Conservation (phyloP, 1,140 invertebrate genomes). For the Paralvinella palmiformis region DNA sequence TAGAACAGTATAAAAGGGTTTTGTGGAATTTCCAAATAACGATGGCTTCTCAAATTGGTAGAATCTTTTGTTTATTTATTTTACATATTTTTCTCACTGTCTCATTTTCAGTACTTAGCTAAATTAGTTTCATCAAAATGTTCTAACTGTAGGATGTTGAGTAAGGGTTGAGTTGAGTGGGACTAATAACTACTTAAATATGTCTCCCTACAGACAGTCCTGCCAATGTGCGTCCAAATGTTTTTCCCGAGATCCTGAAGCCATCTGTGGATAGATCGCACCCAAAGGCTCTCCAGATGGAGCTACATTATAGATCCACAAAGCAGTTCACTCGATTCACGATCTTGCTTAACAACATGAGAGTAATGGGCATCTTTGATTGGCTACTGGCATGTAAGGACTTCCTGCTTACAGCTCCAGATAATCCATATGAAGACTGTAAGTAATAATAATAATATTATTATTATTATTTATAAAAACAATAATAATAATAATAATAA, state of each 20-base stretch:
- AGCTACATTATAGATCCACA: slow-evolving; percentile 46
- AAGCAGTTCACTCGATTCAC: slow-evolving; percentile 73
- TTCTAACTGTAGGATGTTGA: too few species aligned
- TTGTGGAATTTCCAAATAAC: too few species aligned
- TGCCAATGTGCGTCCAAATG: slow-evolving; percentile 68
- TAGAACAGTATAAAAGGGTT: too few species aligned
- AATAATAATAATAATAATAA: too few species aligned
- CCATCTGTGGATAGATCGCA: slow-evolving; percentile 49
- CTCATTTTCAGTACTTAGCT: too few species aligned
- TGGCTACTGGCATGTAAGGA: slow-evolving; percentile 83
- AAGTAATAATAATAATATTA: too few species aligned
- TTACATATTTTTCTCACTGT: too few species aligned
- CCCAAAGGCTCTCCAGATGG: slow-evolving; percentile 38
- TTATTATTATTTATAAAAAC: too few species aligned
- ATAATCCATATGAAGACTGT: slow-evolving; percentile 38
- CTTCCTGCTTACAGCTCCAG: slow-evolving; percentile 61
- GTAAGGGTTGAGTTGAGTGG: background rate
- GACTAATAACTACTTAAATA: slow-evolving; percentile 15
- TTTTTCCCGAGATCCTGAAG: slow-evolving; percentile 84
- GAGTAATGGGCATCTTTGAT: slow-evolving; percentile 86
- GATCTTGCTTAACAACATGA: slow-evolving; percentile 89
- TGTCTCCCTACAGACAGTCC: slow-evolving; percentile 54
- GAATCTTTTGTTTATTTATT: too few species aligned
- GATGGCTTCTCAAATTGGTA: too few species aligned
- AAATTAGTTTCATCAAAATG: too few species aligned